Base-by-base conservation (phyloP, 2,113 vertebrate species). In the Nestor notabilis region DNA sequence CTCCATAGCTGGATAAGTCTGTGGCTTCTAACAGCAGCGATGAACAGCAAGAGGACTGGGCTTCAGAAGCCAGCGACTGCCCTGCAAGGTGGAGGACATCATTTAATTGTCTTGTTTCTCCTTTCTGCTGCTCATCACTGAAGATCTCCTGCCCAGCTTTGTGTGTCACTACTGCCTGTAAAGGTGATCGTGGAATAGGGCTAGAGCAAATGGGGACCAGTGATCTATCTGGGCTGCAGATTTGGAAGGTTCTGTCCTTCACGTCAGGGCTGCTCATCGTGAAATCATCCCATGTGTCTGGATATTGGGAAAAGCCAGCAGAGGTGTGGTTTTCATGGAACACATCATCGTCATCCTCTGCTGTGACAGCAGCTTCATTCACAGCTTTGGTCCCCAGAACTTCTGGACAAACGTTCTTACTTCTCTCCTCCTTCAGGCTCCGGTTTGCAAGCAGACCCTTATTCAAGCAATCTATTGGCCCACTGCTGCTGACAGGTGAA, bases 1-100 rank as follows among this genome's bases (percentile, higher is more conserved):
- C 98, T 89, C 99, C 99, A 31, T 99, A 99, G 94, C 98, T 98
- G 74, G 99, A 99, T 68, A 99, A 97, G 85, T 99, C 99, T 21
- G 98, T 98, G 71, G 98, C 98, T 93, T 99, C 99, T 97, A 99
- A 97, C 31, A 99, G 97, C 53, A 99, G 97, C 11, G 99, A 98
- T 14, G 99, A 98, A 96, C 99, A 99, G 97, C 99, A 99, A 97
- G 98, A 99, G 96, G 98, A 98, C 63, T 98, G 98, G 25, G 97
- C 96, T 60, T 98, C 98, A 91, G 97, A 97, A 87, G 92, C 93
- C 76, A 98, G 95, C 1, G 97, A 97, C 91, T 95, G 82, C 72
- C 97, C 98, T 33, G 97, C 96, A 94, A 98, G 97, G 58, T 97
- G 98, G 53, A 96, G 91, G 63, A 93, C 68, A 95, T 95, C 60